Conservation (phyloP, 2,113 vertebrate species). For the Oncorhynchus kisutch region DNA sequence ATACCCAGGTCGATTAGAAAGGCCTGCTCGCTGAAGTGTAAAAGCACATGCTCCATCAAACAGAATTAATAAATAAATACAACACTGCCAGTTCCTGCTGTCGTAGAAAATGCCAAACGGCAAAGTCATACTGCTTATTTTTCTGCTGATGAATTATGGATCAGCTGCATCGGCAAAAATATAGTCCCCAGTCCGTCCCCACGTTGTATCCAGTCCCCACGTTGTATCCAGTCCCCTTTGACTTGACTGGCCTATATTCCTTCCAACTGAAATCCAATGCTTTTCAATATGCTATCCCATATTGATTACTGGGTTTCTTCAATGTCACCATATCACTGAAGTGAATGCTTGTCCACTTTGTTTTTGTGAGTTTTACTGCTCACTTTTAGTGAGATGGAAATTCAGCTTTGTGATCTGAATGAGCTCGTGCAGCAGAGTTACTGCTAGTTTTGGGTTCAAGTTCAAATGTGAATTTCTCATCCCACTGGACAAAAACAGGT, state of each 20-base stretch:
- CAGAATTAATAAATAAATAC: not conserved
- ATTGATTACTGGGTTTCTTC: not conserved
- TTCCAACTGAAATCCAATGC: slow-evolving; percentile 31
- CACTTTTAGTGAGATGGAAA: not conserved
- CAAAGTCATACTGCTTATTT: not conserved
- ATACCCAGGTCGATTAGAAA: too few relatives aligned
- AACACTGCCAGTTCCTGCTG: not conserved
- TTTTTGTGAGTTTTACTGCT: not conserved
- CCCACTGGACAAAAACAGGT: not conserved
- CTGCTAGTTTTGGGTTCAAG: not conserved
- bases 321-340: not conserved
- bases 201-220: slow-evolving; percentile 25
- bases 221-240: slow-evolving; percentile 22
- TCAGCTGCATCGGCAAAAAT: slow-evolving; percentile 64
- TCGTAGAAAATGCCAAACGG: not conserved
- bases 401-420: not conserved
- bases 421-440: too few relatives aligned
- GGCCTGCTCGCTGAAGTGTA: not conserved
- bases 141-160: slow-evolving; percentile 63
- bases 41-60: not conserved
- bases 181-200: slow-evolving; percentile 25
- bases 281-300: slow-evolving; percentile 21
- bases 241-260: slow-evolving; percentile 40
- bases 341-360: not conserved
- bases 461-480: not conserved